These are phyloP conservation scores for Petrophora chlorosata DNA, from an alignment of 2,888 invertebrate genomes.

Conservation along the genomic window DNA sequence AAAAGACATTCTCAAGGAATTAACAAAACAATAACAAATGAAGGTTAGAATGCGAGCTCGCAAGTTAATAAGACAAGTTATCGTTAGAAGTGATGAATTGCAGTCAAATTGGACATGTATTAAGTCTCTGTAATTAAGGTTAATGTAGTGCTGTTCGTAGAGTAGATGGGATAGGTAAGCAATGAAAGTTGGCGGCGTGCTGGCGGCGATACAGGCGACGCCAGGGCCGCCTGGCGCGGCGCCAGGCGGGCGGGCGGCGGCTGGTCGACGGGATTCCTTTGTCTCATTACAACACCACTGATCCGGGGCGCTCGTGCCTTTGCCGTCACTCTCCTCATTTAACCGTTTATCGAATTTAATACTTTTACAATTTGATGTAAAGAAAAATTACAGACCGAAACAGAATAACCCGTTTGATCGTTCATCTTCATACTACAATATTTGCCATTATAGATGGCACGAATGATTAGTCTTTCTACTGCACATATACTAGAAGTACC, in stretches of 20 bases:
- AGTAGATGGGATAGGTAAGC: conserved; percentile 36
- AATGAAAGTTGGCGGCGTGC: conserved; percentile 61
- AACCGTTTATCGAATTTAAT: conserved; percentile 21
- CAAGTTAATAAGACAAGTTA: too few species aligned
- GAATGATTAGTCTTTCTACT: background rate
- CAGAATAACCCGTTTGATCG: too few species aligned
- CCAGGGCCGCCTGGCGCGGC: conserved; percentile 82
- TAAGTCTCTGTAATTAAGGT: conserved; percentile 9
- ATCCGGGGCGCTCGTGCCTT: conserved; percentile 31
- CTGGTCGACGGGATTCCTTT: conserved; percentile 81
- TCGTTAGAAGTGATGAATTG: background rate
- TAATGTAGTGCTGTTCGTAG: conserved; percentile 22
- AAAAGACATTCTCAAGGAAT: background rate
- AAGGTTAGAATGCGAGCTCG: background rate
- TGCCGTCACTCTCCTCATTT: conserved; percentile 2
- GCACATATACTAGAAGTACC: background rate
- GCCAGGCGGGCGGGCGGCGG: conserved; percentile 83
- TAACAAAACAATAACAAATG: background rate
- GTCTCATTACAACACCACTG: conserved; percentile 72
- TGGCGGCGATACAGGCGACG: conserved; percentile 75
- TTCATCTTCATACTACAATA: too few species aligned
- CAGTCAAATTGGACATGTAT: conserved; percentile 1
- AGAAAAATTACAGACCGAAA: too few species aligned
- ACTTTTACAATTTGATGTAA: too few species aligned
- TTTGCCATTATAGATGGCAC: too few species aligned